Conservation (phyloP, 2,888 invertebrate genomes). For the Spialia ferax region DNA sequence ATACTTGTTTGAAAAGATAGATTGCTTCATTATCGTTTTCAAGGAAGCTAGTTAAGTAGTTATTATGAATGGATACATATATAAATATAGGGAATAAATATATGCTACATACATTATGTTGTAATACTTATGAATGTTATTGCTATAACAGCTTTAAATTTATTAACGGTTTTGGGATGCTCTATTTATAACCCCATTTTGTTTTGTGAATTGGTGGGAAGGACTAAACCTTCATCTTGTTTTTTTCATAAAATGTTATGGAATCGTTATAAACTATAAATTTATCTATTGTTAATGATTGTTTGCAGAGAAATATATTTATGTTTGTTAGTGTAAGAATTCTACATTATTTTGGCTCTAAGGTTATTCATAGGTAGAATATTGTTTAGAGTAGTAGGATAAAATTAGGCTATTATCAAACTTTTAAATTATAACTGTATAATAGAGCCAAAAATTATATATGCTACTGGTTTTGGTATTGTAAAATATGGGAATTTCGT, state of each 20-base stretch:
- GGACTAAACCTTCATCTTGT: slow-evolving; percentile 31
- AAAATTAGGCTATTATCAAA: neutral
- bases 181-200: slow-evolving; percentile 24
- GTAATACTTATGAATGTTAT: slow-evolving; percentile 2
- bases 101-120: neutral
- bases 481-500: neutral
- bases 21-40: slow-evolving; percentile 17
- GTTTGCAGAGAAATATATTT: slow-evolving; percentile 16
- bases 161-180: slow-evolving; percentile 34
- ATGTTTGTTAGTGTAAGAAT: slow-evolving; percentile 15
- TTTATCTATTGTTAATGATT: slow-evolving; percentile 11
- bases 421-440: neutral
- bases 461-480: slow-evolving; percentile 11
- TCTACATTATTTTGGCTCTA: neutral
- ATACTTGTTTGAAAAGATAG: slow-evolving; percentile 14
- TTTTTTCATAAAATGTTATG: slow-evolving; percentile 16
- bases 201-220: slow-evolving; percentile 25
- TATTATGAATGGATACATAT: slow-evolving; percentile 14
- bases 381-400: neutral
- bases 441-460: neutral
- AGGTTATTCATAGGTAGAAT: neutral
- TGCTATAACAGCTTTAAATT: slow-evolving; percentile 26
- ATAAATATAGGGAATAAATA: neutral
- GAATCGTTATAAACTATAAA: neutral
- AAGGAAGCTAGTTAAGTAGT: slow-evolving; percentile 22